phyloP scores from a whole-genome alignment of 2,113 vertebrate genomes.

The Coptodon rendalli region DNA sequence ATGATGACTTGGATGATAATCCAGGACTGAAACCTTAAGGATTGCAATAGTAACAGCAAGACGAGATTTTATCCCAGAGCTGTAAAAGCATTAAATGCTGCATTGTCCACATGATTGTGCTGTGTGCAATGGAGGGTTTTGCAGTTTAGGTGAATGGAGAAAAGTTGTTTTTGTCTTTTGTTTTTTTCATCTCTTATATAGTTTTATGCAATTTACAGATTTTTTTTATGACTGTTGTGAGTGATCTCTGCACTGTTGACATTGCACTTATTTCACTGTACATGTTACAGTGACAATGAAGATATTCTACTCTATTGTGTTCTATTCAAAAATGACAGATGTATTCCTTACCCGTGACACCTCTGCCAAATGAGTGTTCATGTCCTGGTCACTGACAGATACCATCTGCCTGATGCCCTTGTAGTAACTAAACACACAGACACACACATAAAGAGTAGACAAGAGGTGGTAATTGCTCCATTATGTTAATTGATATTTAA shows the following conservation, averaged over 20 bases:
- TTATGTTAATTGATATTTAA: not conserved
- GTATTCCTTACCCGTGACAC: constrained; percentile 88
- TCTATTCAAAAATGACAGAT: not conserved
- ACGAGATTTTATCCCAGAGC: not conserved
- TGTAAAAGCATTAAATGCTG: not conserved
- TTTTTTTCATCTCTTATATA: not conserved
- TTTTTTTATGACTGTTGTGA: not conserved
- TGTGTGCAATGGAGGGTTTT: not conserved
- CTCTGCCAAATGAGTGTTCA: constrained; percentile 98
- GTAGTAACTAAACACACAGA: constrained; percentile 81
- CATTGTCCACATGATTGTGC: not conserved
- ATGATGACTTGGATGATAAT: not conserved
- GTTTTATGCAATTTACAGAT: not conserved
- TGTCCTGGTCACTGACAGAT: constrained; percentile 95
- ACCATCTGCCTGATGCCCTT: constrained; percentile 95
- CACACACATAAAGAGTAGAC: not conserved
- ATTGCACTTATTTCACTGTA: not conserved
- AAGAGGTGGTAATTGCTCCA: not conserved
- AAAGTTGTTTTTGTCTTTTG: not conserved
- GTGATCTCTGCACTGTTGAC: not conserved
- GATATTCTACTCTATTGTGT: not conserved
- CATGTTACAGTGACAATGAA: not conserved
- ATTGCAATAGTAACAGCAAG: not conserved
- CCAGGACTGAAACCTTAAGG: not conserved
- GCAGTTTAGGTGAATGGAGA: not conserved